Conservation (phyloP, 30 jellyfish, hydroid and myxozoan species). For the Hydra vulgaris region DNA sequence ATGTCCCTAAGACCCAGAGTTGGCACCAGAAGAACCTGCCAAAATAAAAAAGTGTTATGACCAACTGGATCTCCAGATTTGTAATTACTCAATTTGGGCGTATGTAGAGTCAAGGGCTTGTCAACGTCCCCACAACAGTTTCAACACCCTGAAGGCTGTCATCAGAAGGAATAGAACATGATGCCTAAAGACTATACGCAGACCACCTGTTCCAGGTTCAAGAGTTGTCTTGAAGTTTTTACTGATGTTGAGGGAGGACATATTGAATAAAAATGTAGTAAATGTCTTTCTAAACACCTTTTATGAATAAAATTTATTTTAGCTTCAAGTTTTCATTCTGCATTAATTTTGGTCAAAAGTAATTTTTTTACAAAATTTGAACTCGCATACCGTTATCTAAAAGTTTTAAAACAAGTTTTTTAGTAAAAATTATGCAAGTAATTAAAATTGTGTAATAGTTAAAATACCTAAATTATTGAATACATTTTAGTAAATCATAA, state of each 20-base stretch:
- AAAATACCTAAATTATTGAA: too few relatives aligned
- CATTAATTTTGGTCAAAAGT: neutral
- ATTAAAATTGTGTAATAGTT: too few relatives aligned
- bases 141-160: neutral
- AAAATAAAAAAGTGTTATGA: neutral
- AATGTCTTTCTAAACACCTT: neutral
- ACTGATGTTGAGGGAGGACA: neutral
- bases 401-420: too few relatives aligned
- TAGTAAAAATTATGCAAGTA: too few relatives aligned
- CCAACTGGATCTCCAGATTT: neutral
- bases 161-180: neutral
- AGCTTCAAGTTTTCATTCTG: neutral
- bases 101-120: neutral
- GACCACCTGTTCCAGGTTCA: neutral
- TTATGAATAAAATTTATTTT: too few relatives aligned
- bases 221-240: neutral
- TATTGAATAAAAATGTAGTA: neutral
- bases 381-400: too few relatives aligned
- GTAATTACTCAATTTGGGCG: neutral
- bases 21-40: neutral
- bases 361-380: neutral
- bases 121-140: neutral
- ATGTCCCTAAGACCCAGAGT: neutral
- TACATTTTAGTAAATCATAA: too few relatives aligned
- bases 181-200: neutral